These are phyloP conservation scores for Chrysaora quinquecirrha DNA, from an alignment of 30 jellyfish, hydroid and myxozoan genomes.

Conservation along the genomic window DNA sequence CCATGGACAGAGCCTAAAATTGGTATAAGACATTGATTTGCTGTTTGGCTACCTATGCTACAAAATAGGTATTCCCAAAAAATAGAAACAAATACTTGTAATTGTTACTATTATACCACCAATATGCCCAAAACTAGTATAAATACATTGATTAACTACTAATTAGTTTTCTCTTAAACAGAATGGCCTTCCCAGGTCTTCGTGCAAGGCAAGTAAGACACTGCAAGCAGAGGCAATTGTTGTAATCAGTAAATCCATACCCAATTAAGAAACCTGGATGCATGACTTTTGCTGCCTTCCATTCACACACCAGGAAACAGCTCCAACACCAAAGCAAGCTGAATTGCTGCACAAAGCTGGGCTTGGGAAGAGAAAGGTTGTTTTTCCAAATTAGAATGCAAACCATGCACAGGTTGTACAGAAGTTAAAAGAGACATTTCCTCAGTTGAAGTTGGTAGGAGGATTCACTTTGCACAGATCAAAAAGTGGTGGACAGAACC, in stretches of 20 bases:
- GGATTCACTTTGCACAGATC: neutral
- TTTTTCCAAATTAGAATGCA: conserved; percentile 15
- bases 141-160: neutral
- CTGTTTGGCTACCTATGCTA: no score
- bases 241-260: neutral
- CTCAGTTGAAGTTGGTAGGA: neutral
- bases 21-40: no score
- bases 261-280: conserved; percentile 22
- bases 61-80: no score
- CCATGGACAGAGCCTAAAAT: no score
- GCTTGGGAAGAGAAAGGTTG: conserved; percentile 42
- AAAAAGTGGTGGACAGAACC: neutral
- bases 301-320: neutral
- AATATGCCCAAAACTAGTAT: no score
- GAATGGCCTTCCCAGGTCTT: neutral
- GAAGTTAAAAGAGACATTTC: conserved; percentile 17
- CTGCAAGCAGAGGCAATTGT: neutral
- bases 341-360: conserved; percentile 20
- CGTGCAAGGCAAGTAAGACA: neutral
- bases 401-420: conserved; percentile 13
- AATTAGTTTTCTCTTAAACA: neutral
- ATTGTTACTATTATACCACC: no score
- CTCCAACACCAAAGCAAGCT: conserved; percentile 7
- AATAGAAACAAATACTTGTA: no score
- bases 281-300: conserved; percentile 29